Base-by-base conservation (phyloP, 30 jellyfish, hydroid and myxozoan species). In the Calvadosia cruxmelitensis region DNA sequence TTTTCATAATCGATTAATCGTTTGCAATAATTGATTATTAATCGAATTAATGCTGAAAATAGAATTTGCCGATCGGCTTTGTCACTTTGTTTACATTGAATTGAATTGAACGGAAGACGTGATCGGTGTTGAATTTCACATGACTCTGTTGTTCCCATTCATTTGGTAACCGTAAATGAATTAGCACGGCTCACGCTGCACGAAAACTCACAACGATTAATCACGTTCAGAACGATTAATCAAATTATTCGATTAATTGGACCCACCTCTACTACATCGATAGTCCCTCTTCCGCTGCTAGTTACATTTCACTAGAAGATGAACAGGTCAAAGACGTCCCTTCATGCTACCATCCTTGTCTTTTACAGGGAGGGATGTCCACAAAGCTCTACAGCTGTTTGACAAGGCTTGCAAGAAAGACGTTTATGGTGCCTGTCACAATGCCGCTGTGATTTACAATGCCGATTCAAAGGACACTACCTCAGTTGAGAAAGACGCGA, bases 391-490 rank as follows among this genome's bases (percentile, higher is more conserved):
- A 67, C 48, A 48, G 3, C 68, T 70, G 49, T 80, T 72, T 62
- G 69, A 72, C 33, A 68, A 67, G 20, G 93, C 80, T 25, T 80
- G 93, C 42, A 74, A 33, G 13, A 78, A 79, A 12, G 62, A 52
- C 32, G 71, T 83, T 0, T 29, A 33, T 33, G 93, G 93, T 16
- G 77, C 93, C 1, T 80, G 93, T 51, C 71, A 80, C 66, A 80
- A 80, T 67, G 93, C 93, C 12, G 93, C 75, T 33, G 67, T 80
- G 78, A 52, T 80, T 0, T 66, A 72, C 61, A 73, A 53, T 28
- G 67, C 57, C 57, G 20, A 70, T 72, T 81, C 81, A 0, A 78
- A 80, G 26, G 80, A 76, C 29, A 34, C 57, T 32, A 53, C 93
- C 29, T 53, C 64, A n/a, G 73, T 72, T 25, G 53, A 66, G 29